Evolutionary conservation across 2,888 invertebrate genomes (phyloP), one percentile per base, ranked within the genome.

Genomic region (Aspidiotus rigidus): DNA sequence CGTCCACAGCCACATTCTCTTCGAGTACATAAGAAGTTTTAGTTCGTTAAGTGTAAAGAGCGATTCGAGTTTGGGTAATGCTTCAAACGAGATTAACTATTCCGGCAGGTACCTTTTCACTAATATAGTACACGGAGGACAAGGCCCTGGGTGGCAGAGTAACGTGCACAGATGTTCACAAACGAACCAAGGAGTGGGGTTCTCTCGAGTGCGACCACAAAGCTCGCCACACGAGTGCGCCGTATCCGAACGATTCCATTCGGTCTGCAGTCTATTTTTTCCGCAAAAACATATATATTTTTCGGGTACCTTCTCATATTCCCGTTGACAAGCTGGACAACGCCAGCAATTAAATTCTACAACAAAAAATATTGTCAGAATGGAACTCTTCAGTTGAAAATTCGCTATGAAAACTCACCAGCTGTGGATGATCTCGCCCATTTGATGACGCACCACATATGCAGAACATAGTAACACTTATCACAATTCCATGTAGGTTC

Each of bases 271-370:
- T 1, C 82, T 78, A 5, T 42, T 54, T 77, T 90, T 89, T 39
- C 92, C 90, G 78, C 98, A 98, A 80, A 93, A 96, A 77, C 98
- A 98, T 15, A 82, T 82, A 78, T 96, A 97, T 67, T 89, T 86
- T 0, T 83, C 82, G 0, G 96, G 96, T 67, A 90, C 82, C 39
- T 83, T 82, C 15, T 83, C 79, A 70, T 84, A 85, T 2, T 87
- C 85, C 77, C 90, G 90, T 79, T 96, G 96, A 77, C 98, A 98
- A 0, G 94, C 93, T 0, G 97, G 97, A 77, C 98, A 98, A 17
- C 95, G 86, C 98, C 98, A 98, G 70, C 90, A 89, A 66, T 84
- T 84, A 73, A 88, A 88, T 79, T 64, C 11, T 74, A 72, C 28
- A 69, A 64, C 28, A 2, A 8, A 61, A 62, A 53, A 54, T 57